Evolutionary conservation across 2,113 vertebrate species (phyloP), one percentile per base, ranked within the genome.

Genomic region (Marcusenius ussheri): DNA sequence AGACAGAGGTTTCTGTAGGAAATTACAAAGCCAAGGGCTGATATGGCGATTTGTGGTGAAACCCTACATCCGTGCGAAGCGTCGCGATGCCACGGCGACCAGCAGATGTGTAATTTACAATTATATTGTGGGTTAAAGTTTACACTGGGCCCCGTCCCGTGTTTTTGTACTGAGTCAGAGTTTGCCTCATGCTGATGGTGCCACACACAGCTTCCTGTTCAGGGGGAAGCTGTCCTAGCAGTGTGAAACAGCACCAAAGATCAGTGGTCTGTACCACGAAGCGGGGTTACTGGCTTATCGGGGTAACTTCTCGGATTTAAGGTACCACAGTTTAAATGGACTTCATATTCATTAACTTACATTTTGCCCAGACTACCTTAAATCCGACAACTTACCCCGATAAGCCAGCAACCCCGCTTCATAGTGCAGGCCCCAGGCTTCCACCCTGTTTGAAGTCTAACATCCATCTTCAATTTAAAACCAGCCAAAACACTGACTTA

Each of bases 41-140:
- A 24, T 80, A 17, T 6, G 88, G 47, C 62, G 27, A 42, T 80
- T 80, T 89, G 88, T 80, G 88, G 88, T 51, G 27, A 89, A 89
- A 49, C 66, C 70, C 88, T 51, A 80, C 31, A 83, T 51, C 70
- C 11, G 45, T 51, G 27, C 35, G 19, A 83, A 89, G n/a, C 24
- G 46, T 39, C 27, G 3, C 15, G 1, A 74, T 51, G 21, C 47
- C 88, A 58, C 17, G 11, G 49, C n/a, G 15, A 51, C 49, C n/a
- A 8, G 27, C 87, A 88, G 17, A 58, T 88, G 4, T 88, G 39
- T 88, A 88, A 88, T 58, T 88, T 58, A 35, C 87, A 88, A 58
- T 88, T 88, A 88, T 24, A 35, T 3, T 88, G 50, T 58, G 87
- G 87, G 87, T n/a, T 39, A 58, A 88, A 58, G 87, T 56, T 58